phyloP scores from a whole-genome alignment of 1,140 invertebrate genomes.

The Lycorma delicatula region DNA sequence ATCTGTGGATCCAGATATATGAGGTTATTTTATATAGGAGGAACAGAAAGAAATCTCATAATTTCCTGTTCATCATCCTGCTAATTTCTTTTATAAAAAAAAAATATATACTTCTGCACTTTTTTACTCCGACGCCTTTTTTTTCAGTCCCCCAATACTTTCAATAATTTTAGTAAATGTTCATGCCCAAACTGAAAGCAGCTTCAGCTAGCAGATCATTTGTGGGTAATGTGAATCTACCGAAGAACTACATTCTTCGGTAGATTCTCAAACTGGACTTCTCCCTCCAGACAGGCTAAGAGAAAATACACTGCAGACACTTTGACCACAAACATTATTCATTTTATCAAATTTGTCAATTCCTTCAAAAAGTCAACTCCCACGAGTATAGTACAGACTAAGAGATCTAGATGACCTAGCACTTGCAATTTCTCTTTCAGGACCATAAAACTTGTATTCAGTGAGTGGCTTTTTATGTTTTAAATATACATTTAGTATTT shows the following conservation, averaged over 20 bases:
- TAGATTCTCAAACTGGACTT: conserved; percentile 33
- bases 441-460: conserved; percentile 57
- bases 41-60: conserved; percentile 52
- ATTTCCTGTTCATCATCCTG: conserved; percentile 31
- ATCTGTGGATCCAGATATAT: conserved; percentile 16
- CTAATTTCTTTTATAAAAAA: conserved; percentile 37
- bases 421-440: conserved; percentile 43
- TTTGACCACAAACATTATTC: conserved; percentile 27
- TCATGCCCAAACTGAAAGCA: conserved; percentile 19
- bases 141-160: conserved; percentile 29
- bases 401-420: conserved; percentile 39
- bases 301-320: conserved; percentile 5
- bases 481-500: conserved; percentile 51
- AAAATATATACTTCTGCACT: conserved; percentile 42
- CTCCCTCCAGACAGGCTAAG: conserved; percentile 19
- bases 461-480: conserved; percentile 58
- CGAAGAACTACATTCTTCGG: conserved; percentile 40
- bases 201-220: no score
- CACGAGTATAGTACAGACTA: conserved; percentile 35
- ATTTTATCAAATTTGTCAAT: conserved; percentile 39
- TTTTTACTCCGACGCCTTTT: conserved; percentile 45
- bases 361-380: conserved; percentile 35
- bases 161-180: conserved; percentile 33
- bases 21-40: conserved; percentile 23
- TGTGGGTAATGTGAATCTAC: conserved; percentile 36